phyloP scores from a whole-genome alignment of 2,113 vertebrate genomes.

The Sardina pilchardus region DNA sequence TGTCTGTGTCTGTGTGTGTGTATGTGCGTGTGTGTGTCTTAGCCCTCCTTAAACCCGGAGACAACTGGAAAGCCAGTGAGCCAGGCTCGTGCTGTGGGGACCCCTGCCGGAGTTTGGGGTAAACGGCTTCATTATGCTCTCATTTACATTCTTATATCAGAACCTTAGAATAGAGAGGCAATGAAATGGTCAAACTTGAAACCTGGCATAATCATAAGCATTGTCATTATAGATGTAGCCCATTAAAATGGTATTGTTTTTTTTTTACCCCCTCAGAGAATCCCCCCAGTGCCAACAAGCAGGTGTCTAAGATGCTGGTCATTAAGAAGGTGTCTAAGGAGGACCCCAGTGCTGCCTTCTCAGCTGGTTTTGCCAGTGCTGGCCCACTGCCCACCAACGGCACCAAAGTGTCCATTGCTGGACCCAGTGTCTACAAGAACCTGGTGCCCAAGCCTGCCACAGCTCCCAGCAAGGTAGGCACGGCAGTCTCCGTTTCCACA shows the following conservation, averaged over 20 bases:
- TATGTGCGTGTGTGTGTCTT: conserved; percentile 19
- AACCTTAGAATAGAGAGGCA: not conserved
- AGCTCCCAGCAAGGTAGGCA: conserved; percentile 89
- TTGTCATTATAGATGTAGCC: not conserved
- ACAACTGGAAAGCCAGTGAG: conserved; percentile 88
- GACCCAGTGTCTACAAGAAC: conserved; percentile 98
- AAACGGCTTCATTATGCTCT: conserved; percentile 48
- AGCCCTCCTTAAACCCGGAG: conserved; percentile 99
- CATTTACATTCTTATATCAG: not conserved
- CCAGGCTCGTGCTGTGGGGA: conserved; percentile 87
- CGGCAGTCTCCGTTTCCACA: not conserved
- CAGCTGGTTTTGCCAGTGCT: conserved; percentile 90
- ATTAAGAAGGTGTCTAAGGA: conserved; percentile 99
- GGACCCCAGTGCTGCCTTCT: conserved; percentile 92
- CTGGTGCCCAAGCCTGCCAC: conserved; percentile 94
- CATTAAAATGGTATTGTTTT: not conserved
- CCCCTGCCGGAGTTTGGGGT: conserved; percentile 98
- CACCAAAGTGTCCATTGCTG: conserved; percentile 84
- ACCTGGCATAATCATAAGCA: not conserved
- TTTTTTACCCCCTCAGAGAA: conserved; percentile 82
- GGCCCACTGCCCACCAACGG: conserved; percentile 88
- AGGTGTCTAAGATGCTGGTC: conserved; percentile 96
- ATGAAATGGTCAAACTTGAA: not conserved
- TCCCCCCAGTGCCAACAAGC: conserved; percentile 96
- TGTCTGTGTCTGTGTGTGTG: not conserved